phyloP scores from a whole-genome alignment of 2,888 invertebrate species.

The Athetis lepigone region DNA sequence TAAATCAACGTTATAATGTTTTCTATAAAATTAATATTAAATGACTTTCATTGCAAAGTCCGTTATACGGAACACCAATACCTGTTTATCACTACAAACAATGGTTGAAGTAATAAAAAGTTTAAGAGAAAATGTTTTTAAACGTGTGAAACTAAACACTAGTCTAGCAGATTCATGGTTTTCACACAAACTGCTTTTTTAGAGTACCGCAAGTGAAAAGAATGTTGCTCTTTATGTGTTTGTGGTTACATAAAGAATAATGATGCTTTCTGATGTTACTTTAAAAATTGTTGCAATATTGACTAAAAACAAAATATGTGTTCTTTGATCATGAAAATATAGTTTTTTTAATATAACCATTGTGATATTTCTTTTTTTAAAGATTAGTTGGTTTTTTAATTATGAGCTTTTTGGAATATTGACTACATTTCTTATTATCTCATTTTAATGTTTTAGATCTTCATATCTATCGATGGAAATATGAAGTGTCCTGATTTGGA shows the following conservation, averaged over 20 bases:
- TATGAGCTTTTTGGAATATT: too few species aligned
- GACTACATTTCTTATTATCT: too few species aligned
- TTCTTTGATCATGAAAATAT: neutral
- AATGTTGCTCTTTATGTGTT: neutral
- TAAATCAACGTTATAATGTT: constrained; percentile 1
- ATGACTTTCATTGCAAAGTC: constrained; percentile 32
- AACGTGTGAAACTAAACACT: constrained; percentile 64
- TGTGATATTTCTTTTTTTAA: too few species aligned
- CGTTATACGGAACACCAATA: constrained; percentile 53
- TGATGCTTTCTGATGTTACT: neutral
- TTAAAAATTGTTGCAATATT: neutral
- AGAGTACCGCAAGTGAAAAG: constrained; percentile 38
- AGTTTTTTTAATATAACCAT: too few species aligned
- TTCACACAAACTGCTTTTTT: constrained; percentile 58
- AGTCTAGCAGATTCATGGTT: constrained; percentile 51
- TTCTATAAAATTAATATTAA: constrained; percentile 9
- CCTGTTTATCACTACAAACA: constrained; percentile 60
- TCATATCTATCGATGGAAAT: too few species aligned
- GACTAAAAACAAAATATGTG: neutral
- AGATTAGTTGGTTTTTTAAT: too few species aligned
- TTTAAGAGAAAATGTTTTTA: constrained; percentile 69
- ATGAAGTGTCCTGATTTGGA: too few species aligned
- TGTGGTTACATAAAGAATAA: neutral
- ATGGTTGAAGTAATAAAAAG: constrained; percentile 60
- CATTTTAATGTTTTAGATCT: too few species aligned